Conservation (phyloP, 2,888 invertebrate species). For the Sturmia bella region DNA sequence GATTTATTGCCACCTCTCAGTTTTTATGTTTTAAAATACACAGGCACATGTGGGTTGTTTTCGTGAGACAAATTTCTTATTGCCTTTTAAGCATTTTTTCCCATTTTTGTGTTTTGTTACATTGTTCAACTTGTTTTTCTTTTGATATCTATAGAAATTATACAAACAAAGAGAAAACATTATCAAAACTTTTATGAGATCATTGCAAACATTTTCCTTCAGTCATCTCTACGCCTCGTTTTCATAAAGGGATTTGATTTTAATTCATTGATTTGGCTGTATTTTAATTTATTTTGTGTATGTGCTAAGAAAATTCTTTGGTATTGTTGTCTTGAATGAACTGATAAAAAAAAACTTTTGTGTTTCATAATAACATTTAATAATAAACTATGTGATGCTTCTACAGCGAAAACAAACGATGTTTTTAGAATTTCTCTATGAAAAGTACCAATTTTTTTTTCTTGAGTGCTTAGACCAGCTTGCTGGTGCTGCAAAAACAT, state of each 20-base stretch:
- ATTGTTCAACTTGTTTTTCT: not conserved
- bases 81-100: conserved; percentile 25
- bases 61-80: conserved; percentile 11
- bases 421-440: too few species aligned
- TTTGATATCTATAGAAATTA: not conserved
- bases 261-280: conserved; percentile 46
- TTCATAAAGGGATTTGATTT: conserved; percentile 35
- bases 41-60: conserved; percentile 1
- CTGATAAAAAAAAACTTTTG: too few species aligned
- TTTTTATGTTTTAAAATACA: conserved; percentile 19
- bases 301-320: conserved; percentile 38
- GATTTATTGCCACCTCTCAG: conserved; percentile 69
- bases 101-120: not conserved
- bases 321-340: conserved; percentile 57
- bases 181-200: conserved; percentile 58
- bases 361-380: too few species aligned
- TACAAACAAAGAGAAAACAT: conserved; percentile 52
- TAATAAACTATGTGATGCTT: too few species aligned
- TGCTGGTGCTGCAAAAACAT: too few species aligned
- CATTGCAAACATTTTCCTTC: conserved; percentile 14
- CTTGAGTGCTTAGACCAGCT: not conserved
- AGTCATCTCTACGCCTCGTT: conserved; percentile 33
- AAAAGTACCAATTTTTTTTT: not conserved
- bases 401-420: too few species aligned
- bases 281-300: conserved; percentile 24